Conservation (phyloP, 2,797 vertebrate species). For the Heterohyrax brucei region DNA sequence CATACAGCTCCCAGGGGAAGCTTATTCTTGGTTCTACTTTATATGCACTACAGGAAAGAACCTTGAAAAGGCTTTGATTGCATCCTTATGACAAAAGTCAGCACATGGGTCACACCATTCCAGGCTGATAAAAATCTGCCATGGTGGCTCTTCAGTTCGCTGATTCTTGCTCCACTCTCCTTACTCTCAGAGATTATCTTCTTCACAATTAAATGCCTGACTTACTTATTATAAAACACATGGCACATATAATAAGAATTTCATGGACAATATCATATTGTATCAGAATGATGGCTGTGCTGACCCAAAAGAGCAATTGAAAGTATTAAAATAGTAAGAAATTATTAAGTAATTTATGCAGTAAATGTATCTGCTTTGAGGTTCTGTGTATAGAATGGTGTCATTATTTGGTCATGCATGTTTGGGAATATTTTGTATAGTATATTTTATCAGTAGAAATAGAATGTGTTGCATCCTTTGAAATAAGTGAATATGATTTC, state of each 20-base stretch:
- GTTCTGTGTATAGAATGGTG: background rate
- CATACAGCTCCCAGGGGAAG: background rate
- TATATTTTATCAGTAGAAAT: slow-evolving; percentile 7
- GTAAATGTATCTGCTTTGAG: background rate
- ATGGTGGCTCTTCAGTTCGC: background rate
- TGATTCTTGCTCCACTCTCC: background rate
- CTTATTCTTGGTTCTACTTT: background rate
- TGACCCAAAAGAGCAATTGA: slow-evolving; percentile 20
- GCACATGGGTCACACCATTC: background rate
- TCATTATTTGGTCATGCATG: background rate
- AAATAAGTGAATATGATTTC: background rate
- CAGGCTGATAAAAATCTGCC: background rate
- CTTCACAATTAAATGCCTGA: slow-evolving; percentile 60
- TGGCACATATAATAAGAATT: slow-evolving; percentile 46
- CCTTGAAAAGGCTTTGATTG: background rate
- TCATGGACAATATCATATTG: slow-evolving; percentile 2
- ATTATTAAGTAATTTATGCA: slow-evolving; percentile 13
- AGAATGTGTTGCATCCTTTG: slow-evolving; percentile 18
- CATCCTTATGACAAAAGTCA: background rate
- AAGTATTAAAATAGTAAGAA: slow-evolving; percentile 34
- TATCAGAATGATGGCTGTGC: background rate
- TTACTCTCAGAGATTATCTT: slow-evolving; percentile 37
- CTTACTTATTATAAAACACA: slow-evolving; percentile 62
- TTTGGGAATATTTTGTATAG: slow-evolving; percentile 1
- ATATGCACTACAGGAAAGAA: background rate